Percentiles rank a stretch among this genome's conserved stretches.
Evolutionary conservation across 2,888 invertebrate species (phyloP).

Genomic region (Macrosoma leucophasiata): DNA sequence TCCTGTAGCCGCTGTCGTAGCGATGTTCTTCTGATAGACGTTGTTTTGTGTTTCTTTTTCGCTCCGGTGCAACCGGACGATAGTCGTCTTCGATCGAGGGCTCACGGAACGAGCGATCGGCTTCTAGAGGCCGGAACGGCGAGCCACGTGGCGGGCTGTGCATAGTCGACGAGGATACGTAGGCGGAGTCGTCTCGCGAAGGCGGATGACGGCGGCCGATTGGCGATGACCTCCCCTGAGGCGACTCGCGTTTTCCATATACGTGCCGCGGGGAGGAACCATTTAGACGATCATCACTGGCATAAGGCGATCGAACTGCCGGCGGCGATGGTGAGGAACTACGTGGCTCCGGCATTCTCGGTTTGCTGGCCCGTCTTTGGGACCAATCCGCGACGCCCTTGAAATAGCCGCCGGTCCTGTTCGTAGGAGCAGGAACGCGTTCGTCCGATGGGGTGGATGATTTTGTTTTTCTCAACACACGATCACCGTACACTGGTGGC

Average conservation of each 20-base stretch:
- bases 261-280: slow-evolving; percentile 59
- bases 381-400: slow-evolving; percentile 89
- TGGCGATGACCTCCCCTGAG: slow-evolving; percentile 60
- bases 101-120: slow-evolving; percentile 64
- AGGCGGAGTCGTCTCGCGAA: slow-evolving; percentile 74
- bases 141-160: slow-evolving; percentile 74
- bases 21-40: slow-evolving; percentile 67
- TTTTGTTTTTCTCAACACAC: slow-evolving; percentile 68
- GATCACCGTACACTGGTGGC: slow-evolving; percentile 61
- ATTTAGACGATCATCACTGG: slow-evolving; percentile 56
- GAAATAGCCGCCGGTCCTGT: slow-evolving; percentile 75
- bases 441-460: slow-evolving; percentile 74
- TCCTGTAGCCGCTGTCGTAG: slow-evolving; percentile 75
- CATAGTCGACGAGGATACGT: slow-evolving; percentile 74
- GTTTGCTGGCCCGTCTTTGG: slow-evolving; percentile 76
- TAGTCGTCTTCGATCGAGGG: slow-evolving; percentile 69
- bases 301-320: slow-evolving; percentile 58
- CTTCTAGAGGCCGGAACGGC: slow-evolving; percentile 63
- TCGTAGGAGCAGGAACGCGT: slow-evolving; percentile 52
- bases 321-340: slow-evolving; percentile 66
- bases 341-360: slow-evolving; percentile 67
- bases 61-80: slow-evolving; percentile 78
- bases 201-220: slow-evolving; percentile 64
- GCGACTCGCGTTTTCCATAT: slow-evolving; percentile 61
- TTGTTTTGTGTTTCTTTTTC: slow-evolving; percentile 77